phyloP scores from a whole-genome alignment of 1,140 invertebrate species.

The Drosophila repletoides region DNA sequence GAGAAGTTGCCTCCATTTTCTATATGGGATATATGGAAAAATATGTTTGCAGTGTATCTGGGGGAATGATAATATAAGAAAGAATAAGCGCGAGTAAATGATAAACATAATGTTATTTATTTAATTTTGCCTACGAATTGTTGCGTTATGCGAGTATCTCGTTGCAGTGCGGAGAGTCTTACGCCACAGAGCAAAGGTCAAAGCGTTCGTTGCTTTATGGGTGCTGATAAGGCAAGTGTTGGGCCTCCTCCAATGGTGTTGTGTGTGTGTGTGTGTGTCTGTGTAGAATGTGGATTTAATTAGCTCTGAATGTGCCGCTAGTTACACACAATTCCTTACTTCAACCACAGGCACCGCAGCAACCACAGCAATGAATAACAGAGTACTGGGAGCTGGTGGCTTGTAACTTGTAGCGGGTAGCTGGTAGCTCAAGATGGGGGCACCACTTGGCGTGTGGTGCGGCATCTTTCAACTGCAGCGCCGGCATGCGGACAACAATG shows the following conservation, averaged over 20 bases:
- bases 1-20: no score
- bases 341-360: constrained; percentile 20
- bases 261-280: no score
- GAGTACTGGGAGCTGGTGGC: constrained; percentile 2
- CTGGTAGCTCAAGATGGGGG: constrained; percentile 10
- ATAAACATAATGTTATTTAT: no score
- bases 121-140: no score
- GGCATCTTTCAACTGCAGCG: constrained; percentile 70
- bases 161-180: no score
- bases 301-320: constrained; percentile 59
- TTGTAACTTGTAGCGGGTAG: neutral
- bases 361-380: constrained; percentile 25
- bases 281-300: constrained; percentile 53
- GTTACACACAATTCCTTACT: constrained; percentile 52
- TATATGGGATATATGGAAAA: no score
- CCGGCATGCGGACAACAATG: constrained; percentile 69
- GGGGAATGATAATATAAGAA: no score
- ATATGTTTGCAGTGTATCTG: no score
- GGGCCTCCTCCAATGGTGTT: constrained; percentile 23
- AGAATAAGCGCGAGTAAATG: no score
- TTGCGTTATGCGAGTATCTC: no score
- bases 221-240: constrained; percentile 56
- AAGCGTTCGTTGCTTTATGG: constrained; percentile 31
- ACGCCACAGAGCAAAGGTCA: constrained; percentile 46
- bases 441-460: constrained; percentile 54